A percentile compares a stretch with the other conserved stretches of the same genome.
Evolutionary conservation across 2,797 vertebrate genomes (phyloP).

Genomic region (Muscicapa striata): DNA sequence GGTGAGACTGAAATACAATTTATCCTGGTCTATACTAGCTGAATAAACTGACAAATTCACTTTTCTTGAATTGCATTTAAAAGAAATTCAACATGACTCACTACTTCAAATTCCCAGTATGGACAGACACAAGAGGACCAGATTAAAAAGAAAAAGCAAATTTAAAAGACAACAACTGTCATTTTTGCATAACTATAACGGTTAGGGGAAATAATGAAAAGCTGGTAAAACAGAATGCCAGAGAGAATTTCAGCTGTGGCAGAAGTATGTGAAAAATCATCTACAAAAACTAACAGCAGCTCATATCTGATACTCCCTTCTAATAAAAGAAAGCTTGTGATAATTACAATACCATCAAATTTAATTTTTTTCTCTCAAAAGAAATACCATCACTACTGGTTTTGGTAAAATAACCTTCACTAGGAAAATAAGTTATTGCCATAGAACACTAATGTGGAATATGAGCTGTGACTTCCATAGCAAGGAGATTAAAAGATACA

Average conservation of each 20-base stretch:
- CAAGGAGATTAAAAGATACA: background rate
- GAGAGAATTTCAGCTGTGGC: background rate
- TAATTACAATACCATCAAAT: background rate
- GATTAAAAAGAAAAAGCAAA: background rate
- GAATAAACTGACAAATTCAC: background rate
- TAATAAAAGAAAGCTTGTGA: background rate
- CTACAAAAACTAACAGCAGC: background rate
- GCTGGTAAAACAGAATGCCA: background rate
- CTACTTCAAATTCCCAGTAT: background rate
- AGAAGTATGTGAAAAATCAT: background rate
- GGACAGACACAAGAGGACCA: background rate
- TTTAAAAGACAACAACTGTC: background rate
- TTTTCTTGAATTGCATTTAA: background rate
- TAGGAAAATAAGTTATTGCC: background rate
- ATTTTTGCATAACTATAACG: background rate
- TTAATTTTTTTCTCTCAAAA: background rate
- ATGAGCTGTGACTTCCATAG: background rate
- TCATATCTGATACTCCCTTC: background rate
- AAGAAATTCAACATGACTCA: background rate
- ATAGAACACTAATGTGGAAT: background rate
- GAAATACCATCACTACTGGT: background rate
- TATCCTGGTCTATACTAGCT: background rate
- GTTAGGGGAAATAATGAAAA: background rate
- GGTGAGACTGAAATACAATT: constrained; percentile 7
- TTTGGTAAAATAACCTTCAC: background rate